Evolutionary conservation across 2,888 invertebrate genomes (phyloP).

Genomic region (Vesta saturnalis): DNA sequence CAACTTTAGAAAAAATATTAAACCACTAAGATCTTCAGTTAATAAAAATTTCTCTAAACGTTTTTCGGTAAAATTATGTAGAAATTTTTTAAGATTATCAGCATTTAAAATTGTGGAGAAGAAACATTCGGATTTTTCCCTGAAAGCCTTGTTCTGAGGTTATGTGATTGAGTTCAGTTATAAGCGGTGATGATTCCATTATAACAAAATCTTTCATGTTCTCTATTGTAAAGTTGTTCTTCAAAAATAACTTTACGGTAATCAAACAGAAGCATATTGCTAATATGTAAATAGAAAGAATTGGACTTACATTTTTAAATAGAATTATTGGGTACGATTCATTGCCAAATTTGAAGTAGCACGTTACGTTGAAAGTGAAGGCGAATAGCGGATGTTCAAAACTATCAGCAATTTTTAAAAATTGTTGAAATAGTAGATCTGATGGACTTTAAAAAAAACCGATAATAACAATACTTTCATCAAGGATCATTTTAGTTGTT

Average conservation of each 20-base stretch:
- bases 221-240: slow-evolving; percentile 73
- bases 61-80: background rate
- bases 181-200: slow-evolving; percentile 85
- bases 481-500: slow-evolving; percentile 83
- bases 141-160: slow-evolving; percentile 99
- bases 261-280: slow-evolving; percentile 74
- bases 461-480: slow-evolving; percentile 82
- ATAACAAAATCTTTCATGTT: slow-evolving; percentile 84
- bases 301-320: slow-evolving; percentile 83
- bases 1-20: slow-evolving; percentile 91
- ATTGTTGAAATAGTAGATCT: slow-evolving; percentile 83
- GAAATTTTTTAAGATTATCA: background rate
- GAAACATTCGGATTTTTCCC: slow-evolving; percentile 96
- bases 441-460: slow-evolving; percentile 90
- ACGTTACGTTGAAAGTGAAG: slow-evolving; percentile 80
- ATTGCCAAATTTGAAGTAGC: slow-evolving; percentile 82
- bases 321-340: slow-evolving; percentile 83
- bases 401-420: slow-evolving; percentile 79
- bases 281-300: slow-evolving; percentile 10
- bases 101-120: slow-evolving; percentile 66
- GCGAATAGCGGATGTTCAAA: slow-evolving; percentile 92
- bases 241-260: slow-evolving; percentile 80
- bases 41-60: background rate
- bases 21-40: slow-evolving; percentile 87
- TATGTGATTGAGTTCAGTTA: slow-evolving; percentile 96